Percentiles rank a stretch among this genome's conserved stretches.
Conservation (phyloP, 2,113 vertebrate species). For the Ceyx margarethae region DNA sequence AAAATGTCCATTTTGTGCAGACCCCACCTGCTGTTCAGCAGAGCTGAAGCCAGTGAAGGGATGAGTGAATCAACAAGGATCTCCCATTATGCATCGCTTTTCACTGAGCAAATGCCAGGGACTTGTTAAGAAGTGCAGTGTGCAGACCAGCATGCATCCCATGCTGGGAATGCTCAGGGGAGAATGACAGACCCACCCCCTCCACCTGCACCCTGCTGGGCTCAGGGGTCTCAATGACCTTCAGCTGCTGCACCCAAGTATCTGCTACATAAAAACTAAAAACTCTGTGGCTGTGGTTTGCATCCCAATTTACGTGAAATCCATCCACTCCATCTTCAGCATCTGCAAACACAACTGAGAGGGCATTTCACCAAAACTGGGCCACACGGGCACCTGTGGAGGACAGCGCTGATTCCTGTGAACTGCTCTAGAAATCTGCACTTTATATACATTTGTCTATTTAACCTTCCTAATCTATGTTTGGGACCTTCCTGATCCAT, state of each 20-base stretch:
- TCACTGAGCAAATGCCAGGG: not conserved
- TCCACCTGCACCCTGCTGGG: not conserved
- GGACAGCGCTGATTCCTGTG: not conserved
- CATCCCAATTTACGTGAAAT: not conserved
- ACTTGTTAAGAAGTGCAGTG: not conserved
- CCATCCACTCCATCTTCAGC: not conserved
- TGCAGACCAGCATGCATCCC: not conserved
- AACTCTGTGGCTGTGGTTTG: not conserved
- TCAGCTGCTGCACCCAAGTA: not conserved
- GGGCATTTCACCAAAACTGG: accelerated
- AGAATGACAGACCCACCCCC: not conserved
- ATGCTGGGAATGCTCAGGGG: not conserved
- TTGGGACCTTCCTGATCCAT: not conserved
- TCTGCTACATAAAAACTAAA: not conserved
- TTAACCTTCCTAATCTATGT: not conserved
- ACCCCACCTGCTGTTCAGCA: not conserved
- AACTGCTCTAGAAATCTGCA: not conserved
- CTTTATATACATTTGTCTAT: too few relatives aligned
- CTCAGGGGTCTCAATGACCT: not conserved
- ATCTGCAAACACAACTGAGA: not conserved
- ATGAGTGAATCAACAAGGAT: not conserved
- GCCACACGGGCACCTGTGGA: not conserved
- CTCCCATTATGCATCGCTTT: not conserved
- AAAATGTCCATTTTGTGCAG: not conserved
- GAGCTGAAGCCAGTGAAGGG: not conserved